Conservation (phyloP, 35 echinoderm and acorn worm species). For the Apostichopus parvimensis region DNA sequence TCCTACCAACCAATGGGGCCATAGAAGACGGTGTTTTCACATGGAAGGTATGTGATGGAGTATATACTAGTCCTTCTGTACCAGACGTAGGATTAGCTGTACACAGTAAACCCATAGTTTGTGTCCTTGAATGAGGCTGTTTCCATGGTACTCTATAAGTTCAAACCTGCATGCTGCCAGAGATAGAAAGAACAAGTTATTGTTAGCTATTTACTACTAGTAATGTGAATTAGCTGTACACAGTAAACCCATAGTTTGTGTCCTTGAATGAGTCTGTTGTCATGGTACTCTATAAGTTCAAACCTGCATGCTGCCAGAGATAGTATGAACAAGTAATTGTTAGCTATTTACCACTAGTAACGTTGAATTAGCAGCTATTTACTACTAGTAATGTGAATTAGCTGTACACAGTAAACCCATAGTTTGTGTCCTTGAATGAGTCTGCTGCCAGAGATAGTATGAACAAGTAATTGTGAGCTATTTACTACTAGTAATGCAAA, state of each 20-base stretch:
- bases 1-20: conserved; percentile 84
- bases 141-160: no score
- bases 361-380: no score
- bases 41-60: conserved; percentile 61
- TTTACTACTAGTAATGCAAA: neutral
- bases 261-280: neutral
- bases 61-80: neutral
- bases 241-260: neutral
- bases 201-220: no score
- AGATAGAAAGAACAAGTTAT: no score
- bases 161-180: no score
- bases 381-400: no score
- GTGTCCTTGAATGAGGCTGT: neutral
- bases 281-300: no score
- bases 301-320: no score
- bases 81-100: neutral
- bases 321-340: no score
- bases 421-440: neutral
- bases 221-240: neutral
- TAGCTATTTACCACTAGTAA: no score
- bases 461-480: no score
- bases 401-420: neutral
- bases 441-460: no score
- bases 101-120: neutral
- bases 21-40: conserved; percentile 68